Percentiles rank a stretch among this genome's conserved stretches.
Evolutionary conservation across 1,140 invertebrate genomes (phyloP).

Genomic region (Sarcophaga peregrina): DNA sequence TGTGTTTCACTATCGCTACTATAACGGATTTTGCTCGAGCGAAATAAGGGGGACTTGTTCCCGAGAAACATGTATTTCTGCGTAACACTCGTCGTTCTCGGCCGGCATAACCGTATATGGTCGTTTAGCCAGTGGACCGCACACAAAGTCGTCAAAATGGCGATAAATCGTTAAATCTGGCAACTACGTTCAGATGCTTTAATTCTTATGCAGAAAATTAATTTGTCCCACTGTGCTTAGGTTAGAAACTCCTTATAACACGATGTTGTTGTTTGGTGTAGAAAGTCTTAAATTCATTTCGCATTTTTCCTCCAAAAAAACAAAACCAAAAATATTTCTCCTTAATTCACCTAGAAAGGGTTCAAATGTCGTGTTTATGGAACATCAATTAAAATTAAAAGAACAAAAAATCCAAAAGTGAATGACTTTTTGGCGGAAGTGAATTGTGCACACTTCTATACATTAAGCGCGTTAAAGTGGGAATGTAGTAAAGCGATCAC

Average conservation of each 20-base stretch:
- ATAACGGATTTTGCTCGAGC: too few species aligned
- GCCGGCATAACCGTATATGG: neutral
- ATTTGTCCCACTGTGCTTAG: neutral
- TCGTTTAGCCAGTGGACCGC: neutral
- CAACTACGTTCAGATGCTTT: too few species aligned
- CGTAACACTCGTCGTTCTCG: neutral
- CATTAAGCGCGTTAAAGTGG: neutral
- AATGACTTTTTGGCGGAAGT: conserved; percentile 38
- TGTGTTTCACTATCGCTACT: too few species aligned
- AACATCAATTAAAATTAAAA: conserved; percentile 41
- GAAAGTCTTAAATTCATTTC: neutral
- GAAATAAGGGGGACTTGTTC: too few species aligned
- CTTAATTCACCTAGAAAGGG: conserved; percentile 19
- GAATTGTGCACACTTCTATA: neutral
- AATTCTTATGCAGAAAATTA: too few species aligned
- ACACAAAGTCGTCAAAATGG: too few species aligned
- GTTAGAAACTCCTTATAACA: neutral
- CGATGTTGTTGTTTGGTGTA: neutral
- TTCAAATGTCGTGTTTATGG: conserved; percentile 35
- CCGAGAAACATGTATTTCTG: too few species aligned
- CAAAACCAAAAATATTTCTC: neutral
- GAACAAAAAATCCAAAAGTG: neutral
- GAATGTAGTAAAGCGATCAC: neutral
- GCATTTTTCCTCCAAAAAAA: neutral
- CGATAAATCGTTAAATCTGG: too few species aligned